These are phyloP conservation scores for Euborellia annulipes DNA, from an alignment of 1,140 invertebrate species.

Conservation along the genomic window DNA sequence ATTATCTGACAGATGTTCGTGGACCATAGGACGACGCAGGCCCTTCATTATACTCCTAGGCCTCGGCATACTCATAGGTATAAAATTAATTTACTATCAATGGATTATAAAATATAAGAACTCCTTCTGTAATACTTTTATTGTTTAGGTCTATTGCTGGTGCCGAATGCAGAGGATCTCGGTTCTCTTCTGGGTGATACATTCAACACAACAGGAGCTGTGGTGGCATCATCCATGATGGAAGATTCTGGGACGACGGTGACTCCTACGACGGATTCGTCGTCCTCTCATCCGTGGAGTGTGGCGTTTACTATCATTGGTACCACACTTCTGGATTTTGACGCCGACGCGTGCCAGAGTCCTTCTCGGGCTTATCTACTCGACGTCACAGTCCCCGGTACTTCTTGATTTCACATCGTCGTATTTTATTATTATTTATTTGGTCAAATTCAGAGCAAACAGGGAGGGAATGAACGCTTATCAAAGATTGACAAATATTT, in stretches of 20 bases:
- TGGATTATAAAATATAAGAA: neutral
- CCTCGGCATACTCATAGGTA: slow-evolving; percentile 75
- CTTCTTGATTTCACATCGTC: slow-evolving; percentile 13
- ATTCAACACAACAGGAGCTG: slow-evolving; percentile 26
- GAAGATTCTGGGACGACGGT: no score
- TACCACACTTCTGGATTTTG: slow-evolving; percentile 85
- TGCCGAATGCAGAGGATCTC: slow-evolving; percentile 77
- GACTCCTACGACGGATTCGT: slow-evolving; percentile 16
- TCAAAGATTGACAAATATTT: no score
- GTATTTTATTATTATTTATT: slow-evolving; percentile 3
- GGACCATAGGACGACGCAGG: slow-evolving; percentile 62
- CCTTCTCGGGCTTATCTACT: slow-evolving; percentile 82
- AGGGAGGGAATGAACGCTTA: neutral
- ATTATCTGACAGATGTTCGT: slow-evolving; percentile 73
- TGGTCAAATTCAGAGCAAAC: slow-evolving; percentile 1
- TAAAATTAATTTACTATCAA: neutral
- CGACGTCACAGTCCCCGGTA: slow-evolving; percentile 78
- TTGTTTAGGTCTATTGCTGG: slow-evolving; percentile 57
- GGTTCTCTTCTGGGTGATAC: slow-evolving; percentile 66
- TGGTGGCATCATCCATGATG: slow-evolving; percentile 16
- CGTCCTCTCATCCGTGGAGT: slow-evolving; percentile 57
- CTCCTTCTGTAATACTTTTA: neutral
- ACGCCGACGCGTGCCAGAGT: slow-evolving; percentile 91
- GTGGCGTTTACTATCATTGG: slow-evolving; percentile 86
- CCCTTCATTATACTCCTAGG: slow-evolving; percentile 85